Evolutionary conservation across 2,797 vertebrate genomes (phyloP).

Genomic region (Acrossocheilus fasciatus): DNA sequence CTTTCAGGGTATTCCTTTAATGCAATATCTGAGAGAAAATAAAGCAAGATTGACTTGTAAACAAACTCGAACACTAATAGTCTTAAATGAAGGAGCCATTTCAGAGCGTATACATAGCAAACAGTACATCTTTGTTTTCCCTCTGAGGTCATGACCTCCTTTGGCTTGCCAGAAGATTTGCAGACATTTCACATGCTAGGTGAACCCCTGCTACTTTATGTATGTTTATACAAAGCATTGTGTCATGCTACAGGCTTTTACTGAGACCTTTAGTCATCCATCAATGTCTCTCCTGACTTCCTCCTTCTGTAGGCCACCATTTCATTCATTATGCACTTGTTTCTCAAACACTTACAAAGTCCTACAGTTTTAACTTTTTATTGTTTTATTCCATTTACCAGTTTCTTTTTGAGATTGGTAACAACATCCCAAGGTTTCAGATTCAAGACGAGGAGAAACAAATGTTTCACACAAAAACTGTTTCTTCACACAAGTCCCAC

Average conservation of each 20-base stretch:
- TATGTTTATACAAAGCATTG: constrained; percentile 65
- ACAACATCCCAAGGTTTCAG: background rate
- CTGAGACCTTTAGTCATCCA: constrained; percentile 52
- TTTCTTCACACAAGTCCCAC: constrained; percentile 29
- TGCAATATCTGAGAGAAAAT: background rate
- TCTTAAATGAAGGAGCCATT: background rate
- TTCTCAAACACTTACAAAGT: background rate
- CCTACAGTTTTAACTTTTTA: background rate
- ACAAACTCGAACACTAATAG: background rate
- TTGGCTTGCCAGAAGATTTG: constrained; percentile 59
- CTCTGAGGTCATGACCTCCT: constrained; percentile 45
- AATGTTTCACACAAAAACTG: constrained; percentile 17
- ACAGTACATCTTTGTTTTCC: constrained; percentile 41
- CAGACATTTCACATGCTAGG: constrained; percentile 55
- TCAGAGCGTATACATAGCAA: constrained; percentile 41
- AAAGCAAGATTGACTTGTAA: background rate
- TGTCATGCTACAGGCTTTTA: constrained; percentile 56
- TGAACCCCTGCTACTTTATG: constrained; percentile 47
- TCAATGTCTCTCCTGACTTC: constrained; percentile 37
- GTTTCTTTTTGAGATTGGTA: background rate
- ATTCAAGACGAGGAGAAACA: constrained; percentile 3
- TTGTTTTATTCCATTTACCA: background rate
- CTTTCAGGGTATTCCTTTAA: background rate
- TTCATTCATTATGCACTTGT: constrained; percentile 6
- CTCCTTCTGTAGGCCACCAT: background rate